Evolutionary conservation across 2,113 vertebrate genomes (phyloP), one percentile per base, ranked within the genome.

Genomic region (Micronycteris hirsuta): DNA sequence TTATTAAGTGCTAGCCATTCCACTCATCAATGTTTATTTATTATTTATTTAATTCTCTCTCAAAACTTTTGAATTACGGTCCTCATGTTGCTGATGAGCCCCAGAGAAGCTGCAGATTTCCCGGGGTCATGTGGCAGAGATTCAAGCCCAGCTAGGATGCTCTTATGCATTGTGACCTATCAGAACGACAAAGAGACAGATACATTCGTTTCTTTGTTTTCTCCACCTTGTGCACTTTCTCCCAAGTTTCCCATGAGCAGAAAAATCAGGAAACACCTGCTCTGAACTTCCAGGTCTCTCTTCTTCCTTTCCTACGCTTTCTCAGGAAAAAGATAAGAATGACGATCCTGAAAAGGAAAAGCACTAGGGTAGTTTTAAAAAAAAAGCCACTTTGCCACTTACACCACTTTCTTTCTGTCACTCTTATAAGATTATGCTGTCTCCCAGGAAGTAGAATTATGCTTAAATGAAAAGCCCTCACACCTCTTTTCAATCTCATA

Each of bases 401-500:
- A 31, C 0, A n/a, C 14, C 10, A 28, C 36, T 81, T 91, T 11
- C 13, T 74, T 41, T 13, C 45, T 2, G 9, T 82, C 24, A 24
- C 31, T 54, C 7, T 20, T 49, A 11, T 45, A 68, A 81, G 71
- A 13, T 41, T 58, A 4, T 15, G n/a, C 36, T 84, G 36, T 67
- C 41, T 47, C 31, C 41, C 63, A 71, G 73, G 38, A 77, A 68
- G 26, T 2, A 56, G 47, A 90, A 85, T 77, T 63, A 63, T 63
- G 45, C 85, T 80, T 93, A 67, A 85, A 58, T 43, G 49, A 74
- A 81, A 95, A 78, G 31, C 1, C 5, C 67, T 90, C 71, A 47
- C 7, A 45, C 33, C 82, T 77, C 96, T 94, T 73, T 31, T 82
- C 65, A 89, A 58, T 92, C 94, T 78, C 73, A 63, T 15, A 88